Percentiles rank a stretch among this genome's conserved stretches.
phyloP scores from a whole-genome alignment of 2,888 invertebrate species.

The Marasmarcha lunaedactyla region DNA sequence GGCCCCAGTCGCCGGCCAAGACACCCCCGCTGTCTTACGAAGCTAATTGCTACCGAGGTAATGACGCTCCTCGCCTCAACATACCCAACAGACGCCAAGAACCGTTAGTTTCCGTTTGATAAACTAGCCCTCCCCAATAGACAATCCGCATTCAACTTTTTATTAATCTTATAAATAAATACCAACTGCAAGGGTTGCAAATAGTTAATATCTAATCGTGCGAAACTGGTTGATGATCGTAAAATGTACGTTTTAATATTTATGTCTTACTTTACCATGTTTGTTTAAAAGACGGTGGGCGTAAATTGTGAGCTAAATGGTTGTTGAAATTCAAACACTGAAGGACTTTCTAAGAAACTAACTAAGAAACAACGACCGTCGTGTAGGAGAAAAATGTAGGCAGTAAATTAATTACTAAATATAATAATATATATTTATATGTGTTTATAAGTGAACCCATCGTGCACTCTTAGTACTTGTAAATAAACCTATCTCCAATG shows the following conservation, averaged over 20 bases:
- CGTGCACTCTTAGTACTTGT: too few species aligned
- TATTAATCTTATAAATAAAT: too few species aligned
- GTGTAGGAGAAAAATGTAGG: too few species aligned
- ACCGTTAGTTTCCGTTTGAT: constrained; percentile 64
- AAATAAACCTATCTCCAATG: too few species aligned
- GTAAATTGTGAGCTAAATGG: too few species aligned
- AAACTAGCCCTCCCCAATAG: constrained; percentile 51
- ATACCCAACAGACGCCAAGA: constrained; percentile 52
- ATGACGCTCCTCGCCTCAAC: constrained; percentile 30
- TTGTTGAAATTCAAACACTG: too few species aligned
- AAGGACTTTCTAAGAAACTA: too few species aligned
- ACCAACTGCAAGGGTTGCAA: constrained; percentile 61
- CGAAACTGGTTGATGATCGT: constrained; percentile 36
- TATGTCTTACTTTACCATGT: constrained; percentile 20
- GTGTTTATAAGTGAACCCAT: too few species aligned
- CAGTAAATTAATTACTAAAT: too few species aligned
- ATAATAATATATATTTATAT: too few species aligned
- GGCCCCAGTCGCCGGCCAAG: constrained; percentile 36
- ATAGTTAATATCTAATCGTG: constrained; percentile 50
- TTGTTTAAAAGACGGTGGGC: neutral
- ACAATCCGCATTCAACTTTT: constrained; percentile 20
- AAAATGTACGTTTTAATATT: constrained; percentile 19
- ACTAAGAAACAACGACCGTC: too few species aligned
- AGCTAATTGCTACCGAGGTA: constrained; percentile 21
- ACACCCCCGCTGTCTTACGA: constrained; percentile 44